Conservation (phyloP, 1,140 invertebrate genomes). For the Hycleus phaleratus region DNA sequence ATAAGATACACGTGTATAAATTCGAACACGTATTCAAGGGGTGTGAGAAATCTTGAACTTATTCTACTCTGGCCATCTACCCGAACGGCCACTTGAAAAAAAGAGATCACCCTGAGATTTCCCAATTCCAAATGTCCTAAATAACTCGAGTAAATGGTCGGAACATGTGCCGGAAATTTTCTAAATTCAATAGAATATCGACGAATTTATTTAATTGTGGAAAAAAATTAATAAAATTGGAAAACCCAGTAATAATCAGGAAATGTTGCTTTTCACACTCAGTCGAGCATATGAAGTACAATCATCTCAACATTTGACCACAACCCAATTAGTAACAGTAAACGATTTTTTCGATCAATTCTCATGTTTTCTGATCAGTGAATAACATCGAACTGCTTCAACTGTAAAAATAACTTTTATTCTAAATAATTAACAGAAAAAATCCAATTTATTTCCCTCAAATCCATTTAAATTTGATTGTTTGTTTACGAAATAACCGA, state of each 20-base stretch:
- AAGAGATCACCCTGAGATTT: slow-evolving; percentile 9
- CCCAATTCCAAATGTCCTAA: slow-evolving; percentile 18
- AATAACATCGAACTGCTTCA: slow-evolving; percentile 3
- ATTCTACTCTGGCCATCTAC: slow-evolving; percentile 7
- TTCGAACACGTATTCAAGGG: no score
- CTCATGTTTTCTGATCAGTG: neutral
- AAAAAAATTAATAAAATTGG: neutral
- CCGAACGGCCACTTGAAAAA: slow-evolving; percentile 13
- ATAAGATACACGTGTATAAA: neutral
- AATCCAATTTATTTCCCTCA: neutral
- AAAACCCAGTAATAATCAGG: neutral
- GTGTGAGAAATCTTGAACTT: no score
- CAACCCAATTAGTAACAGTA: neutral
- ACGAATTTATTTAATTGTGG: neutral
- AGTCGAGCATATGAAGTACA: neutral
- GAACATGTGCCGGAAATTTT: neutral
- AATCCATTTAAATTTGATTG: neutral
- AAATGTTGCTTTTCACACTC: no score
- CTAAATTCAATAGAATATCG: neutral
- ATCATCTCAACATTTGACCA: neutral
- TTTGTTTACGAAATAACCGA: neutral
- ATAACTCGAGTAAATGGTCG: slow-evolving; percentile 12
- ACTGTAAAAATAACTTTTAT: neutral
- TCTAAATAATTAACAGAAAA: no score
- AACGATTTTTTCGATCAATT: neutral